Conservation (phyloP, 2,888 invertebrate genomes). For the Athrips mouffetella region DNA sequence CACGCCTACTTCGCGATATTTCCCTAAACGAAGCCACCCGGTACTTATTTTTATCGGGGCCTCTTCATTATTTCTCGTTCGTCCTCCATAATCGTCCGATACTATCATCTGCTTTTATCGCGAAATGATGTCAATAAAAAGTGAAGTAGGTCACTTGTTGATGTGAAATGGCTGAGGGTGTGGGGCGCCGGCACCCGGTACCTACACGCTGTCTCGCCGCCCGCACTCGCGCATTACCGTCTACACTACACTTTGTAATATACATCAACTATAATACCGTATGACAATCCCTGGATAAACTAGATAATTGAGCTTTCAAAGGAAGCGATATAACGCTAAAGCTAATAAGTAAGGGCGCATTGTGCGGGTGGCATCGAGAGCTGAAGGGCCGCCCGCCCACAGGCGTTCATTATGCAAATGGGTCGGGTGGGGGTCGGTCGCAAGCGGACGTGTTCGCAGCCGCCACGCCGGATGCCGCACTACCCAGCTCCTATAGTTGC, state of each 20-base stretch:
- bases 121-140: slow-evolving; percentile 29
- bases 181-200: slow-evolving; percentile 13
- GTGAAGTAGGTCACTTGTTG: slow-evolving; percentile 52
- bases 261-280: neutral
- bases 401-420: slow-evolving; percentile 61
- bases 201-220: slow-evolving; percentile 9
- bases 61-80: slow-evolving; percentile 18
- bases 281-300: neutral
- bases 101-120: slow-evolving; percentile 27
- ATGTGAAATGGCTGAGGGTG: slow-evolving; percentile 25
- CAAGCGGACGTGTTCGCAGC: slow-evolving; percentile 19
- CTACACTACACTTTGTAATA: too few relatives aligned
- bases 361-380: slow-evolving; percentile 15
- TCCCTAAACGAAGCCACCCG: slow-evolving; percentile 6
- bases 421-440: slow-evolving; percentile 44
- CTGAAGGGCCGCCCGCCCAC: slow-evolving; percentile 31
- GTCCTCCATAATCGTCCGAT: slow-evolving; percentile 20
- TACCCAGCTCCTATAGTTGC: neutral
- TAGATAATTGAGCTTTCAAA: neutral
- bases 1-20: neutral
- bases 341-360: slow-evolving; percentile 2
- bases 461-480: slow-evolving; percentile 2
- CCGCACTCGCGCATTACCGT: neutral
- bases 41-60: slow-evolving; percentile 12
- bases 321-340: neutral